Conservation (phyloP, 2,797 vertebrate species). For the Glossophaga mutica region DNA sequence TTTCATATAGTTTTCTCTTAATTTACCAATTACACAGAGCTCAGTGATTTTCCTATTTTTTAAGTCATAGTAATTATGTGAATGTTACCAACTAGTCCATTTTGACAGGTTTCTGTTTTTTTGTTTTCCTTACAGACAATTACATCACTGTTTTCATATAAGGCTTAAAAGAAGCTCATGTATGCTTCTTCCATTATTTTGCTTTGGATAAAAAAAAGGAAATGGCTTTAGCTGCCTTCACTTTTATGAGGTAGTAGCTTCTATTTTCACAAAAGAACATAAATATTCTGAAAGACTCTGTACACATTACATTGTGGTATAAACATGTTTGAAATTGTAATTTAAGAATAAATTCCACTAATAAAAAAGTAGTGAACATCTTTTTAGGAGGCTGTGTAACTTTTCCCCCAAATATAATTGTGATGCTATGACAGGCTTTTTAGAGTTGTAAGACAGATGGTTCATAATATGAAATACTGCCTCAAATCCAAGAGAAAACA, state of each 20-base stretch:
- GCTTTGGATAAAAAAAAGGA: conserved; percentile 19
- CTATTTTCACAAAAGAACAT: conserved; percentile 28
- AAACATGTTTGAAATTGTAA: not conserved
- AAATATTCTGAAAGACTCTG: not conserved
- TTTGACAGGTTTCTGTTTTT: not conserved
- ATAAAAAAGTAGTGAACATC: not conserved
- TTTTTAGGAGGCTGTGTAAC: not conserved
- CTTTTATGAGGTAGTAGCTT: conserved; percentile 35
- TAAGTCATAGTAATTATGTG: not conserved
- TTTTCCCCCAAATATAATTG: conserved; percentile 17
- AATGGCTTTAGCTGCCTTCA: not conserved
- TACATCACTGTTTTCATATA: not conserved
- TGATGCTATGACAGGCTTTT: not conserved
- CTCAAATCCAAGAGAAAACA: conserved; percentile 25
- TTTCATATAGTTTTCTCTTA: conserved; percentile 10
- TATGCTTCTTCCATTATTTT: conserved; percentile 12
- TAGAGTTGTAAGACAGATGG: not conserved
- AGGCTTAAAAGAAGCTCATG: not conserved
- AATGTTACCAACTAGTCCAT: not conserved
- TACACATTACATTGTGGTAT: not conserved
- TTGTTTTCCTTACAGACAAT: not conserved
- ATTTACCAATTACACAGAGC: not conserved
- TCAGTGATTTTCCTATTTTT: not conserved
- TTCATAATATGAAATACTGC: conserved; percentile 2
- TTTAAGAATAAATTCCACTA: conserved; percentile 29